These are phyloP conservation scores for Tachyglossus aculeatus DNA, from an alignment of 2,797 vertebrate genomes.

Conservation along the genomic window DNA sequence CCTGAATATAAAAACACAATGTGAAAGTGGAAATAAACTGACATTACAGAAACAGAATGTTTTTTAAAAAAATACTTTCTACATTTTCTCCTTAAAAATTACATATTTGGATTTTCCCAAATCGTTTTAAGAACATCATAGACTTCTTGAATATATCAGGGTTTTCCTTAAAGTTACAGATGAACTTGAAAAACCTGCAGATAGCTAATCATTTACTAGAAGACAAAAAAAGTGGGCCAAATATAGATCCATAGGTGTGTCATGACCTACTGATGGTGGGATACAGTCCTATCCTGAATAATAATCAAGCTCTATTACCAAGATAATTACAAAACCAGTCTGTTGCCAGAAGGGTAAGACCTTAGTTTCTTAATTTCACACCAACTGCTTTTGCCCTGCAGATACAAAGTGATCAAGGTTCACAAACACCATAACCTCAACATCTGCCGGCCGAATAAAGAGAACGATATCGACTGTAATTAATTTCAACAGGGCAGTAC, in stretches of 20 bases:
- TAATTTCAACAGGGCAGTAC: slow-evolving; percentile 66
- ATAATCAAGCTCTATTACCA: slow-evolving; percentile 76
- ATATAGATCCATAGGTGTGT: slow-evolving; percentile 51
- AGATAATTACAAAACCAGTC: slow-evolving; percentile 77
- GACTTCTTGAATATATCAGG: slow-evolving; percentile 24
- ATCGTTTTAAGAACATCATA: slow-evolving; percentile 11
- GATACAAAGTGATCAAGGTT: slow-evolving; percentile 62
- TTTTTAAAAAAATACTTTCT: neutral
- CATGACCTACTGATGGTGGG: slow-evolving; percentile 68
- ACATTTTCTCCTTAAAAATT: neutral
- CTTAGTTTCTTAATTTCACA: slow-evolving; percentile 68
- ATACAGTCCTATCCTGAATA: slow-evolving; percentile 70
- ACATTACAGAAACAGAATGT: neutral
- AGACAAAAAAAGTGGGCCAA: slow-evolving; percentile 58
- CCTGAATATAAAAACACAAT: too few relatives aligned
- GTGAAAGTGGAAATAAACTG: neutral
- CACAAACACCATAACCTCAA: slow-evolving; percentile 70
- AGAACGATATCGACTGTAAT: slow-evolving; percentile 74
- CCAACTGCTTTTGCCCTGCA: slow-evolving; percentile 61
- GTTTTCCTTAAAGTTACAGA: slow-evolving; percentile 52
- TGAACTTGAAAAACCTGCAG: slow-evolving; percentile 64
- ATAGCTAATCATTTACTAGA: slow-evolving; percentile 69
- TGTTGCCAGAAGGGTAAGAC: slow-evolving; percentile 68
- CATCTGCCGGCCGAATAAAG: slow-evolving; percentile 73
- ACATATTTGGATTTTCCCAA: neutral